phyloP scores from a whole-genome alignment of 2,113 vertebrate genomes.

The Xyliphius kryptos region DNA sequence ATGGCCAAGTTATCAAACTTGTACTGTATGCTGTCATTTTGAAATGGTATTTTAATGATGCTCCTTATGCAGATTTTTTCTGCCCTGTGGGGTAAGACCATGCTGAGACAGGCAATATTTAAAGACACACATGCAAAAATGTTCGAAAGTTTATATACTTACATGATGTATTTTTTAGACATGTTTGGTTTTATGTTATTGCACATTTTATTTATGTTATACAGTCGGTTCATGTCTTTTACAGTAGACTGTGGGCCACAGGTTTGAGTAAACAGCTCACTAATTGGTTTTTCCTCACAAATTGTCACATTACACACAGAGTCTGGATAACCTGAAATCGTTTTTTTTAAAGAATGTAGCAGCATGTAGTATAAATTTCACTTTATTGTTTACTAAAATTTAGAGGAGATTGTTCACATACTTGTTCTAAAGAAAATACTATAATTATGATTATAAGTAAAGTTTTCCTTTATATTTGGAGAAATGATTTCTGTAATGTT shows the following conservation, averaged over 20 bases:
- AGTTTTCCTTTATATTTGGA: fast-evolving
- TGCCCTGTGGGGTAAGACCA: slow-evolving; percentile 23
- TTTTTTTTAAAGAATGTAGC: no score
- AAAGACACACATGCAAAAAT: not conserved
- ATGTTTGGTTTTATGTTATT: fast-evolving
- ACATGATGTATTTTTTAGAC: slow-evolving; percentile 7
- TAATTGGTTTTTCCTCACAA: not conserved
- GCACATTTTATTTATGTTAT: slow-evolving; percentile 21
- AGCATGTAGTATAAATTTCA: no score
- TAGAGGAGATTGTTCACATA: slow-evolving; percentile 6
- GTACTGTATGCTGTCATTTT: not conserved
- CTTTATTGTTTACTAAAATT: no score
- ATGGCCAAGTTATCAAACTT: slow-evolving; percentile 23
- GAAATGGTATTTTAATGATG: slow-evolving; percentile 6
- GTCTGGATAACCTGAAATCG: not conserved
- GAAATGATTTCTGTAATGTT: not conserved
- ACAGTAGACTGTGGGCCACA: no score
- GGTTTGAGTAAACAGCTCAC: fast-evolving
- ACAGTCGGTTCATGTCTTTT: slow-evolving; percentile 6
- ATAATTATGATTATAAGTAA: fast-evolving
- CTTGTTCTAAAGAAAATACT: not conserved
- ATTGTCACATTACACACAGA: slow-evolving; percentile 6
- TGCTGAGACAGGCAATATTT: not conserved
- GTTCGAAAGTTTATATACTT: not conserved
- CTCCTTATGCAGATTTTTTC: slow-evolving; percentile 38